Conservation (phyloP, 2,113 vertebrate genomes). For the Odobenus rosmarus region DNA sequence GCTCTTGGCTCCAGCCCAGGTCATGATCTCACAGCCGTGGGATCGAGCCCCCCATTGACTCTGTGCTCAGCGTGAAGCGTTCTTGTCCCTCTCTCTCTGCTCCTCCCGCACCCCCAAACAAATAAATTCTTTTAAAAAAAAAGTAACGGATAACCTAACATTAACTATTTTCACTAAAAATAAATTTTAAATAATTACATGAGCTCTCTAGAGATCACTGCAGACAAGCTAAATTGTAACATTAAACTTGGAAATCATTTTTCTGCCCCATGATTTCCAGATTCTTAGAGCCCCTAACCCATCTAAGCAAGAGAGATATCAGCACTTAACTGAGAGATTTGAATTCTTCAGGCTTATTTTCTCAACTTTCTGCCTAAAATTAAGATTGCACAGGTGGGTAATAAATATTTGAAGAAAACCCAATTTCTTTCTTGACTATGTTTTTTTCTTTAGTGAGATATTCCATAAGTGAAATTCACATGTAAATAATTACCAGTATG, state of each 20-base stretch:
- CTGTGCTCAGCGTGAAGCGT: background rate
- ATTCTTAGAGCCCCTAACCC: background rate
- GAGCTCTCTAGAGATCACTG: background rate
- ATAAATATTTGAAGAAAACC: background rate
- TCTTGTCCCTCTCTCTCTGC: background rate
- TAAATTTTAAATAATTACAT: background rate
- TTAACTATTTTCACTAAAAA: constrained; percentile 1
- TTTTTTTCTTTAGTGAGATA: constrained; percentile 22
- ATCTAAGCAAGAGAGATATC: background rate
- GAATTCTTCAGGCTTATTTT: background rate
- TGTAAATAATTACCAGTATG: background rate
- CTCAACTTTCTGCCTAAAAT: constrained; percentile 26
- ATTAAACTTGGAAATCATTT: constrained; percentile 6
- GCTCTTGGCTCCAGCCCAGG: background rate
- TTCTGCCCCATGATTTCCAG: background rate
- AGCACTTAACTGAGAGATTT: background rate
- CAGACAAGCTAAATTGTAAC: background rate
- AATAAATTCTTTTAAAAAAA: background rate
- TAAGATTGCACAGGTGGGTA: background rate
- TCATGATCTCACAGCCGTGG: background rate
- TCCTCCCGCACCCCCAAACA: background rate
- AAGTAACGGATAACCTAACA: background rate
- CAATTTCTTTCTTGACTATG: background rate
- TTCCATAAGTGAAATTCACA: background rate
- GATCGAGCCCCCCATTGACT: background rate